phyloP scores from a whole-genome alignment of 1,140 invertebrate genomes.

The Adoxophyes honmai region DNA sequence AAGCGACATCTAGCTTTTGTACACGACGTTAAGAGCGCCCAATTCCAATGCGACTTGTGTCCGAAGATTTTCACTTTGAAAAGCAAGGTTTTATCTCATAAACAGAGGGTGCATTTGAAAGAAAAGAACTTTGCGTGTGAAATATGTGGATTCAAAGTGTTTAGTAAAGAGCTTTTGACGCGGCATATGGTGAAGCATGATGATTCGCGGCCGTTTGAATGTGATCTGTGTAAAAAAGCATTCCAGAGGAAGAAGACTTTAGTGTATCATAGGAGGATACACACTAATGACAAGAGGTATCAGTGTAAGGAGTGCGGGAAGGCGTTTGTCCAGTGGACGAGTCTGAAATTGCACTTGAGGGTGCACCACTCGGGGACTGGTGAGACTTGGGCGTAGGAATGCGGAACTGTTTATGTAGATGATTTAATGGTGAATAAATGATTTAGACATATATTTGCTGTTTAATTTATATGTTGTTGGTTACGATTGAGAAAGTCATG shows the following conservation, averaged over 20 bases:
- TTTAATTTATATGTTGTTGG: no score
- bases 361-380: constrained; percentile 30
- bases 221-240: constrained; percentile 77
- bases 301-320: constrained; percentile 39
- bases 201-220: constrained; percentile 78
- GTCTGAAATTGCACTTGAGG: constrained; percentile 37
- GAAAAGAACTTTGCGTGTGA: constrained; percentile 8
- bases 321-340: constrained; percentile 38
- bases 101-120: constrained; percentile 45
- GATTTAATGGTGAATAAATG: no score
- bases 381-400: neutral
- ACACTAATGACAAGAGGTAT: constrained; percentile 43
- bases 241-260: constrained; percentile 76
- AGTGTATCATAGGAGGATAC: constrained; percentile 20
- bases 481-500: no score
- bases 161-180: constrained; percentile 21
- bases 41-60: constrained; percentile 41
- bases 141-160: constrained; percentile 15
- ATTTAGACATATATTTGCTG: no score
- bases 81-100: constrained; percentile 37
- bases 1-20: constrained; percentile 43
- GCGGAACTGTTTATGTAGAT: no score
- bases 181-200: constrained; percentile 81
- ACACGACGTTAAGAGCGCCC: constrained; percentile 39
- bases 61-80: constrained; percentile 31